Evolutionary conservation across 2,888 invertebrate genomes (phyloP), one percentile per base, ranked within the genome.

Genomic region (Fabriciana adippe): DNA sequence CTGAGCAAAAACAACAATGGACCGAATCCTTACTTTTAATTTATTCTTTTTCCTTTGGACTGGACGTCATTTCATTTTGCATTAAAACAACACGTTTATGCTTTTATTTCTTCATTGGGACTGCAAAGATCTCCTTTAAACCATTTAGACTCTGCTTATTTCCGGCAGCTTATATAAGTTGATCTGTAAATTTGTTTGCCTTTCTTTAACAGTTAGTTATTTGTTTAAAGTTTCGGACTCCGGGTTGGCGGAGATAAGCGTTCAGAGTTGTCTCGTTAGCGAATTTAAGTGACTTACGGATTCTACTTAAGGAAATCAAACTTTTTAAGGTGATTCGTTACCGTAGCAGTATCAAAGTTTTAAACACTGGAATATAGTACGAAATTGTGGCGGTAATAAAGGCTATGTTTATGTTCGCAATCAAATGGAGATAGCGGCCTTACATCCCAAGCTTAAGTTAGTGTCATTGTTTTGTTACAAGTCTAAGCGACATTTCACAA

Each of bases 401-500:
- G 80, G 80, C 82, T 84, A 82, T 89, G 87, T 89, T 88, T 88
- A 87, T 85, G 82, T 80, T 74, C 81, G 81, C 84, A 85, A 87
- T 90, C 87, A 88, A 89, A 86, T 79, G 82, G 79, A 88, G 90
- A 90, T 89, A 89, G 85, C 67, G 66, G 81, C 85, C 87, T 86
- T 87, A 85, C 88, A 89, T 86, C 87, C 85, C 86, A 82, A 82
- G 84, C 86, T 88, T 85, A 87, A 89, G 86, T 89, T 89, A 86
- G 88, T 88, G 87, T 89, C 89, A 90, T 91, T 92, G 90, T 90
- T 91, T 89, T 81, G 86, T 86, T 88, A 87, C 87, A 87, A 89
- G 88, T 87, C 85, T 87, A 86, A 88, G 87, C 85, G 86, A 87
- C 89, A 85, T 89, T 87, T 88, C 87, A 86, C 85, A 87, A 86